These are phyloP conservation scores for Myripristis jacobus DNA, from an alignment of 2,797 vertebrate species.

Conservation along the genomic window DNA sequence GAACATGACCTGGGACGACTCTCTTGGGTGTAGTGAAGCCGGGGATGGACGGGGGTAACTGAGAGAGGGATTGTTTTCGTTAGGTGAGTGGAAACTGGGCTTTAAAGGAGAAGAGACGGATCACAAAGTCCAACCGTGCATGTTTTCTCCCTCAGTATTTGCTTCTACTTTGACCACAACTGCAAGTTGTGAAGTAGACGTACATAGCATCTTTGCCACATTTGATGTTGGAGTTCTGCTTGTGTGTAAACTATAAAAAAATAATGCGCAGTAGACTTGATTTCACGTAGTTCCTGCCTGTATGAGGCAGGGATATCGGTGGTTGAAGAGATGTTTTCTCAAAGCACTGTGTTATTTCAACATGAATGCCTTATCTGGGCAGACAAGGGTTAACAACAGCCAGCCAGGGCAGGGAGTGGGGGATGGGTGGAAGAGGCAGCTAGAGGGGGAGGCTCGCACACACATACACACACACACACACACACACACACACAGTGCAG, in stretches of 20 bases:
- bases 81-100: slow-evolving; percentile 2
- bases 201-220: not conserved
- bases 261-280: no score
- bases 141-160: not conserved
- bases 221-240: slow-evolving; percentile 1
- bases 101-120: slow-evolving; percentile 34
- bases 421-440: slow-evolving; percentile 74
- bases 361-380: slow-evolving; percentile 63
- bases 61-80: slow-evolving; percentile 41
- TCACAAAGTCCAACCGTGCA: not conserved
- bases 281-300: slow-evolving; percentile 39
- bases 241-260: slow-evolving; percentile 29
- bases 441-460: slow-evolving; percentile 46
- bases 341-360: slow-evolving; percentile 54
- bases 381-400: slow-evolving; percentile 77
- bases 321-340: slow-evolving; percentile 48
- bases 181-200: not conserved
- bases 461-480: slow-evolving; percentile 28
- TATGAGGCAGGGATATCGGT: slow-evolving; percentile 30
- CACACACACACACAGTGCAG: slow-evolving; percentile 38
- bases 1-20: slow-evolving; percentile 57
- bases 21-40: slow-evolving; percentile 27
- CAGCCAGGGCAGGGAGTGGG: slow-evolving; percentile 63
- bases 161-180: not conserved
- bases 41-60: slow-evolving; percentile 41